Conservation (phyloP, 2,888 invertebrate species). For the Phaonia tiefii region DNA sequence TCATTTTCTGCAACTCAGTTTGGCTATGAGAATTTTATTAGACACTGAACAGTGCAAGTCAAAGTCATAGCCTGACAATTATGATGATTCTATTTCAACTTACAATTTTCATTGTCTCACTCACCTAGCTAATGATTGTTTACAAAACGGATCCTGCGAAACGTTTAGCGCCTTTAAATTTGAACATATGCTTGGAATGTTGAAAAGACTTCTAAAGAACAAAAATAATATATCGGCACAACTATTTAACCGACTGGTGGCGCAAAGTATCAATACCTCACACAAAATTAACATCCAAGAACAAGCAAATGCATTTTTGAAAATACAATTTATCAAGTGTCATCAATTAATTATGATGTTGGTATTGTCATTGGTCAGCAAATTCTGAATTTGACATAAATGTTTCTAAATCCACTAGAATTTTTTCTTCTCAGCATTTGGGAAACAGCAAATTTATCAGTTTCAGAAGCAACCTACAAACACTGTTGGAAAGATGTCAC, state of each 20-base stretch:
- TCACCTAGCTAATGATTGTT: constrained; percentile 43
- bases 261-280: constrained; percentile 45
- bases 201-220: constrained; percentile 47
- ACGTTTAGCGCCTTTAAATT: constrained; percentile 51
- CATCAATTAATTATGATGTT: constrained; percentile 36
- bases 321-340: constrained; percentile 45
- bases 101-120: constrained; percentile 50
- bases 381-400: constrained; percentile 49
- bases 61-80: constrained; percentile 31
- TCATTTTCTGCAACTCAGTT: constrained; percentile 45
- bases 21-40: constrained; percentile 51
- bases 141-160: constrained; percentile 43
- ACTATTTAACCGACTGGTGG: constrained; percentile 38
- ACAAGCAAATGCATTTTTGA: constrained; percentile 45
- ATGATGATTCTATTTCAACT: constrained; percentile 38
- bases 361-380: constrained; percentile 42
- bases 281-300: constrained; percentile 35
- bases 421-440: constrained; percentile 46
- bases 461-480: constrained; percentile 44
- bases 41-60: constrained; percentile 37
- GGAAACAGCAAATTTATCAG: constrained; percentile 39
- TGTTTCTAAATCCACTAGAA: constrained; percentile 48
- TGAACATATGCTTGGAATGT: constrained; percentile 44
- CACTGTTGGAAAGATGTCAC: constrained; percentile 42
- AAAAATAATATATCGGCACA: constrained; percentile 43